Conservation (phyloP, 2,888 invertebrate genomes). For the Heliconius aoede region DNA sequence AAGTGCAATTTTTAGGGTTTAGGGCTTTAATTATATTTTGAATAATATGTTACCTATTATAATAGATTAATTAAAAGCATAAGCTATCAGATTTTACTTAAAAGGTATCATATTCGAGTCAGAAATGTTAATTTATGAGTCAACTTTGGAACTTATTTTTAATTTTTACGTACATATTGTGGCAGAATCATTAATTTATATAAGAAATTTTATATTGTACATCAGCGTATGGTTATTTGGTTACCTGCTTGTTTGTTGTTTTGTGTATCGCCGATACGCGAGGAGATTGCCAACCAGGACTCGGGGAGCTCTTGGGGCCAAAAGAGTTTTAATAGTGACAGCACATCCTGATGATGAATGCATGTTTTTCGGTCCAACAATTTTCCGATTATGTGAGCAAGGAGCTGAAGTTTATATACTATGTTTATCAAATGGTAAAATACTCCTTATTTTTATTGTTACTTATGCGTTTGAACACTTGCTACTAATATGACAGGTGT, state of each 20-base stretch:
- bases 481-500: background rate
- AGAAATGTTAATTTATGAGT: slow-evolving; percentile 70
- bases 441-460: background rate
- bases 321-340: slow-evolving; percentile 90
- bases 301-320: slow-evolving; percentile 78
- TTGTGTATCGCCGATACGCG: slow-evolving; percentile 80
- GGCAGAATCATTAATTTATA: slow-evolving; percentile 69
- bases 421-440: slow-evolving; percentile 93
- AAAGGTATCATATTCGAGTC: slow-evolving; percentile 47
- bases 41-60: slow-evolving; percentile 19
- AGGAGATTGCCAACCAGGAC: slow-evolving; percentile 78
- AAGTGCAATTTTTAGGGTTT: background rate
- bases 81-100: slow-evolving; percentile 8
- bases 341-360: slow-evolving; percentile 99
- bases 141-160: slow-evolving; percentile 62
- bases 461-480: no score
- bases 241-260: slow-evolving; percentile 77
- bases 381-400: slow-evolving; percentile 87
- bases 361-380: slow-evolving; percentile 98
- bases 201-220: slow-evolving; percentile 73
- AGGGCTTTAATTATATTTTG: background rate
- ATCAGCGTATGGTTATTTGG: slow-evolving; percentile 82
- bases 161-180: slow-evolving; percentile 69
- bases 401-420: slow-evolving; percentile 89
- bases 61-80: slow-evolving; percentile 29